Conservation (phyloP, 2,797 vertebrate genomes). For the Clamator glandarius region DNA sequence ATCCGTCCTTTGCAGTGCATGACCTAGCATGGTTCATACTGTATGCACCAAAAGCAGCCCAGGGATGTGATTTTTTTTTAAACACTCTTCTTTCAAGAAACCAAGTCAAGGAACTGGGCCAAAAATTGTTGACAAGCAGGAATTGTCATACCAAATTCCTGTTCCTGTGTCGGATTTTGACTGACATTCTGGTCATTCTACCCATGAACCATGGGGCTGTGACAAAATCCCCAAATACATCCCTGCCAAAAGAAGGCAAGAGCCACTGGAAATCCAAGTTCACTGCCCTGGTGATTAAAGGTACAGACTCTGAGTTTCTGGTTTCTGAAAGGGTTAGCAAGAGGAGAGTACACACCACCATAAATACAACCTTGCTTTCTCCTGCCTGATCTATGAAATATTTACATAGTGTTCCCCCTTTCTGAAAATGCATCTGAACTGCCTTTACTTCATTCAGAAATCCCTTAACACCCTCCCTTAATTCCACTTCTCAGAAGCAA, state of each 20-base stretch:
- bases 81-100: conserved; percentile 12
- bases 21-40: neutral
- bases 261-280: conserved; percentile 44
- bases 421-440: neutral
- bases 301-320: conserved; percentile 31
- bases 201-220: neutral
- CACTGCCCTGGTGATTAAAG: neutral
- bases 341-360: neutral
- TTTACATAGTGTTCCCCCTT: neutral
- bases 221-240: conserved; percentile 31
- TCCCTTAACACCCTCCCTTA: neutral
- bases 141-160: conserved; percentile 33
- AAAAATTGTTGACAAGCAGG: conserved; percentile 29
- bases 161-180: neutral
- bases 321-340: neutral
- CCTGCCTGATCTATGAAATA: neutral
- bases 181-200: neutral
- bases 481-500: conserved; percentile 10
- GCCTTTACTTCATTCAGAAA: neutral
- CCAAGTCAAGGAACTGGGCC: conserved; percentile 27
- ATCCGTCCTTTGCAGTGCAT: neutral
- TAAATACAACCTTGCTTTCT: neutral
- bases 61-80: conserved; percentile 19
- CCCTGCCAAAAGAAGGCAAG: conserved; percentile 56
- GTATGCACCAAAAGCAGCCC: conserved; percentile 14